Base-by-base conservation (phyloP, 2,888 invertebrate genomes). In the Nymphalis c-album region DNA sequence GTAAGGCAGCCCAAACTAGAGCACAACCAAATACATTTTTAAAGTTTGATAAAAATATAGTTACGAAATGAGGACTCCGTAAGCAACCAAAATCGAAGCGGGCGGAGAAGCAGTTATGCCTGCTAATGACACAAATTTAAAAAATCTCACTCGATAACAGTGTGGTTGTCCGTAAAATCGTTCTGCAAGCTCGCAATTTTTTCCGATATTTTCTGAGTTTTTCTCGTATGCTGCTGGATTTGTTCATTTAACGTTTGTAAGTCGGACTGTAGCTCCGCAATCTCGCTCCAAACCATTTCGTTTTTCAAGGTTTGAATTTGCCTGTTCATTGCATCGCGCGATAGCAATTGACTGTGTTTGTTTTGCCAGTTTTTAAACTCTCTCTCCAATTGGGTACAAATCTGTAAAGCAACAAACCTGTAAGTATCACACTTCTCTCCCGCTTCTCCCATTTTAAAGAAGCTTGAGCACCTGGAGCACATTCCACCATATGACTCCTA, bases 331-430 rank as follows among this genome's bases (percentile, higher is more conserved):
- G 93, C 87, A 66, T 93, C 93, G 0, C 94, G 85, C 0, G 94
- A 93, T 70, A 93, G 88, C 50, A 95, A 80, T 61, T 92, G 90
- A 50, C 93, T 93, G 73, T 94, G 88, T 68, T 93, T 93, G 1
- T 87, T 84, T 71, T 94, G 91, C 82, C 94, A 90, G 59, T 93
- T 91, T 48, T 92, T 82, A 40, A 93, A 88, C 68, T 93, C 92
- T 70, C 88, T 87, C 73, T 93, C 50, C 17, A 67, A 62, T 18
- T 62, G 48, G 8, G 17, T 17, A 31, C 61, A 67, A 58, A 22
- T 20, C 66, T 67, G 45, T 7, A 58, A 61, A 40, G 40, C 10
- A 40, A 40, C 40, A 40, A n/a, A 13, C 13, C 13, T 13, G 13
- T 40, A 13, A 13, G 13, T 40, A 10, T 13, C 40, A 13, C 13